phyloP scores from a whole-genome alignment of 2,888 invertebrate genomes.

The Reticulitermes lucifugus region DNA sequence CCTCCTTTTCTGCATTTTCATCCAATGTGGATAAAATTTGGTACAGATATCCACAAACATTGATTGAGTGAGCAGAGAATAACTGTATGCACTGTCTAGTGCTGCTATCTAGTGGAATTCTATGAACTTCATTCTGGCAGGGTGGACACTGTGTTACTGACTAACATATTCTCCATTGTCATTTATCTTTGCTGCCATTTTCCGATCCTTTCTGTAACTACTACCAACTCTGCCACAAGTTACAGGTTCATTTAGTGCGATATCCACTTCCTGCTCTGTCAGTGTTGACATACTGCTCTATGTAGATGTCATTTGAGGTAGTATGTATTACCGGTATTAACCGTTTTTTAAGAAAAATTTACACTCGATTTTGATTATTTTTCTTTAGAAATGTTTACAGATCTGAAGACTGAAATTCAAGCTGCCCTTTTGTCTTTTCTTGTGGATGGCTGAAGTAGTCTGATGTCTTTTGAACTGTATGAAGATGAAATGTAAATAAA shows the following conservation, averaged over 20 bases:
- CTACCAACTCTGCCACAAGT: not conserved
- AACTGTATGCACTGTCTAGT: too few relatives aligned
- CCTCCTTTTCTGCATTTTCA: too few relatives aligned
- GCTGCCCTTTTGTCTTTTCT: not conserved
- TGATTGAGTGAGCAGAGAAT: too few relatives aligned
- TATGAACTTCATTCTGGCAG: too few relatives aligned
- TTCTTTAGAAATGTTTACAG: not conserved
- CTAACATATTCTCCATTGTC: too few relatives aligned
- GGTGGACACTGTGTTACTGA: too few relatives aligned
- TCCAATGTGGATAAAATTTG: too few relatives aligned
- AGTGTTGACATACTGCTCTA: not conserved
- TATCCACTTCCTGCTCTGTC: not conserved
- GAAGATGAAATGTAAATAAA: not conserved
- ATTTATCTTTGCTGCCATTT: too few relatives aligned
- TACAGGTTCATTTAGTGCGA: too few relatives aligned
- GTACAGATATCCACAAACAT: too few relatives aligned
- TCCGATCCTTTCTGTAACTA: too few relatives aligned
- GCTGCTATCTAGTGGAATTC: too few relatives aligned
- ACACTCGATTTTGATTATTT: not conserved
- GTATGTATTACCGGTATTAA: not conserved
- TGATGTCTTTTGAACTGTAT: not conserved
- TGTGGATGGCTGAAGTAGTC: not conserved
- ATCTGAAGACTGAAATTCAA: not conserved
- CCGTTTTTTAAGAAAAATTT: not conserved
- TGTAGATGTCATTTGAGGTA: not conserved